Evolutionary conservation across 1,140 invertebrate species (phyloP).

Genomic region (Drosophila repletoides): DNA sequence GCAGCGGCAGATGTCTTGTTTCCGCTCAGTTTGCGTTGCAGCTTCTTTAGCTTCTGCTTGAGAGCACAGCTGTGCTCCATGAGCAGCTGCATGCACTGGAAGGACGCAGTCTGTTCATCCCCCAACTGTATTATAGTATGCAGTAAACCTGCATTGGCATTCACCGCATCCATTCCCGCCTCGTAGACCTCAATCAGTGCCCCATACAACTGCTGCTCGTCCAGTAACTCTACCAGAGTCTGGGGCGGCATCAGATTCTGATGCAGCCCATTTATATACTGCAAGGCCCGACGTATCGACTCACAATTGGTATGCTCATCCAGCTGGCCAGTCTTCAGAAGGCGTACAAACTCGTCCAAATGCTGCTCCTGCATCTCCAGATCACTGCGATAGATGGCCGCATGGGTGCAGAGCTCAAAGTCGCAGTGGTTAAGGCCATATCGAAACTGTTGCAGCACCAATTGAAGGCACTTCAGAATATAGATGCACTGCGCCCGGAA

Average conservation of each 20-base stretch:
- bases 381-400: constrained; percentile 93
- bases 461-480: constrained; percentile 90
- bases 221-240: constrained; percentile 80
- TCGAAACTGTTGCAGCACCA: constrained; percentile 87
- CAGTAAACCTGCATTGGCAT: constrained; percentile 86
- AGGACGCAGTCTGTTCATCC: constrained; percentile 86
- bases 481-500: constrained; percentile 93
- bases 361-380: constrained; percentile 94
- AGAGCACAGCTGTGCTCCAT: constrained; percentile 89
- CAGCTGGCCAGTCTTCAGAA: constrained; percentile 93
- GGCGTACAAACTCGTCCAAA: constrained; percentile 93
- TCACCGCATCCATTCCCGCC: constrained; percentile 87
- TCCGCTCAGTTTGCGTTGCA: constrained; percentile 86
- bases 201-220: constrained; percentile 83
- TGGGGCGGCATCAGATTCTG: constrained; percentile 87
- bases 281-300: constrained; percentile 91
- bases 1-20: constrained; percentile 80
- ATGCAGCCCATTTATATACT: constrained; percentile 93
- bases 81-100: constrained; percentile 89
- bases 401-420: constrained; percentile 92
- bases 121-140: constrained; percentile 85
- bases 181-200: constrained; percentile 81
- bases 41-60: constrained; percentile 91
- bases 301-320: constrained; percentile 96
- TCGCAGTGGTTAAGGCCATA: constrained; percentile 91